phyloP scores from a whole-genome alignment of 2,113 vertebrate genomes.

The Crotalus horridus region DNA sequence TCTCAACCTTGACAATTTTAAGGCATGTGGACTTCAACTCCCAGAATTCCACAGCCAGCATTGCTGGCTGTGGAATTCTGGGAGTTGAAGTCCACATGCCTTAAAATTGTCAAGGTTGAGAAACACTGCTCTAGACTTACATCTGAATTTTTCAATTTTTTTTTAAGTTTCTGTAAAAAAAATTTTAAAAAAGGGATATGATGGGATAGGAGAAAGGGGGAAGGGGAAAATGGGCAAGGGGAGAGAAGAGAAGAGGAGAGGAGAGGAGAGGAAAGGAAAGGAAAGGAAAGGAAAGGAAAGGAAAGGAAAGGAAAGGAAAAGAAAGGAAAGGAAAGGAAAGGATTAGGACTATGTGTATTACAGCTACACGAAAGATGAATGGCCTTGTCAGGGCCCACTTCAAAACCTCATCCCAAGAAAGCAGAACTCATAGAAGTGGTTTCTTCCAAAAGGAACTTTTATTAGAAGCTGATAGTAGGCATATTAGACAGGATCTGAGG shows the following conservation, averaged over 20 bases:
- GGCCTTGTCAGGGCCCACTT: neutral
- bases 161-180: neutral
- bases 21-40: too few species aligned
- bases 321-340: neutral
- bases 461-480: too few species aligned
- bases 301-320: neutral
- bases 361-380: conserved; percentile 5
- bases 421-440: too few species aligned
- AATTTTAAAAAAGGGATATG: neutral
- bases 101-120: too few species aligned
- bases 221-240: neutral
- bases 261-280: neutral
- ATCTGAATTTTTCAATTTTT: neutral
- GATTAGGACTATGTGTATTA: neutral
- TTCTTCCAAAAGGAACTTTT: too few species aligned
- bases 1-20: too few species aligned
- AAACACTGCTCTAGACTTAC: neutral
- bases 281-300: neutral
- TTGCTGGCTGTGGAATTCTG: too few species aligned
- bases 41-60: too few species aligned
- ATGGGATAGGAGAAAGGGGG: neutral
- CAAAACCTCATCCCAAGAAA: too few species aligned
- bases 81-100: too few species aligned
- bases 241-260: too few species aligned
- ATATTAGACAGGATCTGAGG: too few species aligned